Base-by-base conservation (phyloP, 2,888 invertebrate species). In the Andricus curvator region DNA sequence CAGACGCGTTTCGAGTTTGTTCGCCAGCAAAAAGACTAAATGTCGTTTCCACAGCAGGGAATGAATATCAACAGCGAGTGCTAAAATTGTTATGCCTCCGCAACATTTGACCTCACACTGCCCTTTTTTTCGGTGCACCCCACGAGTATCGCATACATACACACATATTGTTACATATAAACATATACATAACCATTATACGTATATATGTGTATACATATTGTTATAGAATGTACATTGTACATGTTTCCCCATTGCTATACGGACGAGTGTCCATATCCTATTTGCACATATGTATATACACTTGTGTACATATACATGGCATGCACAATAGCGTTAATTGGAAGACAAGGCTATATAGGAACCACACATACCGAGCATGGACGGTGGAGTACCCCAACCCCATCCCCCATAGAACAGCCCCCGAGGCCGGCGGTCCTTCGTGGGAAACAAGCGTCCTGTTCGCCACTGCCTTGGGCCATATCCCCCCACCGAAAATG, bases 271-370 rank as follows among this genome's bases (percentile, higher is more conserved):
- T 74, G 74, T 74, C 56, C 56, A 74, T 74, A 74, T 74, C 56
- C 74, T 74, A 74, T 74, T 74, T 74, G 56, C 51, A 70, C 80
- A 80, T 78, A 81, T 74, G 84, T 84, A 79, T 83, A 82, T 80
- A 82, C 82, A 80, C 85, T 80, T 82, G 80, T 82, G 83, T 84
- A 81, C 84, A 79, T 67, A 80, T 76, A 78, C 77, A 80, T 66
- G 83, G 84, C 82, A 83, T 86, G 84, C 87, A 89, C 88, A 89
- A 90, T 90, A 88, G 89, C 90, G 89, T 90, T 90, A 90, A 91
- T 91, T 91, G 89, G 90, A 88, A 89, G 89, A 91, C 90, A 90
- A 89, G 86, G 88, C 85, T 87, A 87, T 87, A 88, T 84, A 86
- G 86, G 83, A 84, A 84, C 81, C 85, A 86, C 85, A 86, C 85